A percentile compares a stretch with the other conserved stretches of the same genome.
Conservation (phyloP, 2,113 vertebrate species). For the Connochaetes taurinus region DNA sequence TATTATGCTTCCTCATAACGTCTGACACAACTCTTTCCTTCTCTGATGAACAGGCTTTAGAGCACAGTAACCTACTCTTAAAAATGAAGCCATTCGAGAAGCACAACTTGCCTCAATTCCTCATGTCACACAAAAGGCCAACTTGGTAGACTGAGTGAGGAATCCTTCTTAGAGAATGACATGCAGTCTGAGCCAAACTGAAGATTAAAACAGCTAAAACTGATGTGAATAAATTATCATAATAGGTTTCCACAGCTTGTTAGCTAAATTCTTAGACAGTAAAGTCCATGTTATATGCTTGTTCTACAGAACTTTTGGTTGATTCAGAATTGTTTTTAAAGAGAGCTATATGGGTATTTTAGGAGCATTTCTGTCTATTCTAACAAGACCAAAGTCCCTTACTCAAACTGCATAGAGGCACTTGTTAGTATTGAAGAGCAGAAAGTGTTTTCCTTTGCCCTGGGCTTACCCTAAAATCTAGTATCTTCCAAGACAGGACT, state of each 20-base stretch:
- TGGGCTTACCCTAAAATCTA: background rate
- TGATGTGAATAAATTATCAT: slow-evolving; percentile 41
- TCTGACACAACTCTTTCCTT: background rate
- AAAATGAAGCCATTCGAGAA: slow-evolving; percentile 12
- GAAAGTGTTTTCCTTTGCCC: background rate
- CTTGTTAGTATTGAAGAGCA: background rate
- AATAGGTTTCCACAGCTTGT: slow-evolving; percentile 47
- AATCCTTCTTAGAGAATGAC: background rate
- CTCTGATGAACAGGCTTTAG: background rate
- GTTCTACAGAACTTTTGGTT: background rate
- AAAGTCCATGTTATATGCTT: background rate
- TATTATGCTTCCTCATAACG: background rate
- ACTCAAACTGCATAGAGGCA: background rate
- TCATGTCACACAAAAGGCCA: background rate
- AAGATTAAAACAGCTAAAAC: slow-evolving; percentile 50
- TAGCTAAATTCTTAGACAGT: slow-evolving; percentile 40
- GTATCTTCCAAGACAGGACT: background rate
- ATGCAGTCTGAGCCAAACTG: slow-evolving; percentile 2
- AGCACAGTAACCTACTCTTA: background rate
- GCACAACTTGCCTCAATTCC: background rate
- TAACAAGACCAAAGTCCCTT: background rate
- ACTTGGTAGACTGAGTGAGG: background rate
- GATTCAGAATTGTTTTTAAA: slow-evolving; percentile 34
- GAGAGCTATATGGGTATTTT: slow-evolving; percentile 22
- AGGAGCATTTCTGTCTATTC: background rate